Evolutionary conservation across 2,113 vertebrate species (phyloP), one percentile per base, ranked within the genome.

Genomic region (Seriola rivoliana): DNA sequence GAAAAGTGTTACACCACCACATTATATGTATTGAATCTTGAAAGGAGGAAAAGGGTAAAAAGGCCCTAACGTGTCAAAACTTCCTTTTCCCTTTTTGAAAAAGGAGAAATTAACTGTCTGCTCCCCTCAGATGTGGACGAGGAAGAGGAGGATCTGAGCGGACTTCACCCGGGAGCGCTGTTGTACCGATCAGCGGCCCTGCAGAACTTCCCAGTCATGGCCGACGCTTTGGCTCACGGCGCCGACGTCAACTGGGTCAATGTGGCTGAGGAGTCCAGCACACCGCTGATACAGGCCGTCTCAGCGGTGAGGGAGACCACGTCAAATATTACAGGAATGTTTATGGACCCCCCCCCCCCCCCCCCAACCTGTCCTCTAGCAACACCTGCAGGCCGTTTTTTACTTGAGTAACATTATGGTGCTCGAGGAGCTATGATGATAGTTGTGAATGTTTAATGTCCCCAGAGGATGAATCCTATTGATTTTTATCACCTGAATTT

Each of bases 231-330:
- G 63, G 97, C 97, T 17, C 97, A 98, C 1, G 97, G 97, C 6
- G 97, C 97, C 0, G 93, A 97, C 66, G 97, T 97, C 85, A 97
- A 97, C 94, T 98, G 97, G 97, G 95, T 97, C 80, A 97, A 97
- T 13, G n/a, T 19, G 0, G 63, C 85, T 0, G 96, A 96, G 63
- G 94, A 96, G 38, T 96, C 95, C 60, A 93, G 94, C 86, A 97
- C 96, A 0, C 97, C 97, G 0, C 94, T 98, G 71, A 97, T 98
- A 55, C 97, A 96, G 86, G 97, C 97, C 0, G 96, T 97, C 23
- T 89, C 95, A 0, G 95, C 94, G 87, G 97, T 98, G 87, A 92
- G 93, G 11, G 46, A 50, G 17, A 10, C 23, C 13, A 16, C 21
- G 1, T 58, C 23, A 25, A 3, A 32, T 60, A 60, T 60, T 36